Evolutionary conservation across 2,113 vertebrate genomes (phyloP), one percentile per base, ranked within the genome.

Genomic region (Ancistrus triradiatus): DNA sequence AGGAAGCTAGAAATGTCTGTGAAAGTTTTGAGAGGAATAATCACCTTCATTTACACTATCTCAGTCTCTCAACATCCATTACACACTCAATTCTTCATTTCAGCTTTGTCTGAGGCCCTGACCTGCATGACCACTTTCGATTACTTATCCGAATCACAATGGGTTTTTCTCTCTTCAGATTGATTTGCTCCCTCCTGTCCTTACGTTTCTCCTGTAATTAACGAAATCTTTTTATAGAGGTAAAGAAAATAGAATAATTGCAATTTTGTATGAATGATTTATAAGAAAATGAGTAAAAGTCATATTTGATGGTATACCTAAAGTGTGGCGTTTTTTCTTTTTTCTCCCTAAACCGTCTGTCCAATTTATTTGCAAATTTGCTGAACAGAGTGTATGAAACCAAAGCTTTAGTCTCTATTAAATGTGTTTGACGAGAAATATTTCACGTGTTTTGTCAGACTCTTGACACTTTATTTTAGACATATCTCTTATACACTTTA

Each of bases 231-330:
- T 88, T 89, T 88, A 81, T 88, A 86, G 86, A 82, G 78, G 68
- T 79, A 85, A 82, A 89, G 80, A 76, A 86, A 77, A 86, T 85
- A 87, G 86, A 82, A 78, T 84, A 81, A 63, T 86, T 82, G 72
- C 81, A 86, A 88, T 83, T 85, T 89, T 81, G 84, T 90, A 88
- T 80, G 75, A 84, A 86, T 85, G 89, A 87, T 88, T 86, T 77
- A 63, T 82, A 82, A 85, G 83, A 85, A 63, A 77, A 83, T 74
- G 73, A 86, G 76, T 79, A 83, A 87, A 87, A 88, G 80, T 78
- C 67, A 74, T 84, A 86, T 84, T 85, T 89, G 83, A 83, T 77
- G 56, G 51, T 67, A 66, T 2, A 50, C n/a, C 19, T 63, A 83
- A 5, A 68, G 28, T 25, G 15, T 53, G 22, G 51, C 25, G 43